Evolutionary conservation across 2,113 vertebrate species (phyloP).

Genomic region (Erpornis zantholeuca): DNA sequence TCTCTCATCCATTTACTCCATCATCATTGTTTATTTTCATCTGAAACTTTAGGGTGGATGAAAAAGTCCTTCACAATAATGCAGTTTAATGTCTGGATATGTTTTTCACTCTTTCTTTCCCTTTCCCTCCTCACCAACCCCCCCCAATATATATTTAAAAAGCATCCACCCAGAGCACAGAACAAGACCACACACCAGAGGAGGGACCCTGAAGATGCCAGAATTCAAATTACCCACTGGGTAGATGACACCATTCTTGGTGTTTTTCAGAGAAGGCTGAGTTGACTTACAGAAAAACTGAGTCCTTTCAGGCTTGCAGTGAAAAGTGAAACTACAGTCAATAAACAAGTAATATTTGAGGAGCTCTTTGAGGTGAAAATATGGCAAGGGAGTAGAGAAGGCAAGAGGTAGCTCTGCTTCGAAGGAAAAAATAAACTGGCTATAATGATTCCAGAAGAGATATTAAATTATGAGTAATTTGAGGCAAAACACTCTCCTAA

Average conservation of each 20-base stretch:
- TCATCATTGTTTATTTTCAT: not conserved
- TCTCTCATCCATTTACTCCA: not conserved
- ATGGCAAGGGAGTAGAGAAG: not conserved
- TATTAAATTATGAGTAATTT: not conserved
- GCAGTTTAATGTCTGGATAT: not conserved
- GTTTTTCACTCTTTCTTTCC: not conserved
- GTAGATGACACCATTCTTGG: not conserved
- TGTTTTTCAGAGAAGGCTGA: not conserved
- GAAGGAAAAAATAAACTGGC: not conserved
- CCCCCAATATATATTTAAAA: not conserved
- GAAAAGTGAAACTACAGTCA: not conserved
- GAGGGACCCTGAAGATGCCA: not conserved
- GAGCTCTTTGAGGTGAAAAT: not conserved
- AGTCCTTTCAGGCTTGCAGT: not conserved
- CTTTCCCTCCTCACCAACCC: too few species aligned
- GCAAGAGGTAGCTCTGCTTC: not conserved
- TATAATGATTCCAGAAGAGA: not conserved
- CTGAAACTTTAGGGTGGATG: not conserved
- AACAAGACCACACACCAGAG: not conserved
- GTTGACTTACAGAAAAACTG: not conserved
- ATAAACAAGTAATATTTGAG: not conserved
- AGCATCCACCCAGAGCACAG: not conserved
- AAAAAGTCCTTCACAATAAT: not conserved
- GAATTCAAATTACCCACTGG: not conserved
- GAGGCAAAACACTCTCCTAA: not conserved